Percentiles rank a stretch among this genome's conserved stretches.
These are phyloP conservation scores for Diogma glabrata DNA, from an alignment of 2,888 invertebrate genomes.

Conservation along the genomic window DNA sequence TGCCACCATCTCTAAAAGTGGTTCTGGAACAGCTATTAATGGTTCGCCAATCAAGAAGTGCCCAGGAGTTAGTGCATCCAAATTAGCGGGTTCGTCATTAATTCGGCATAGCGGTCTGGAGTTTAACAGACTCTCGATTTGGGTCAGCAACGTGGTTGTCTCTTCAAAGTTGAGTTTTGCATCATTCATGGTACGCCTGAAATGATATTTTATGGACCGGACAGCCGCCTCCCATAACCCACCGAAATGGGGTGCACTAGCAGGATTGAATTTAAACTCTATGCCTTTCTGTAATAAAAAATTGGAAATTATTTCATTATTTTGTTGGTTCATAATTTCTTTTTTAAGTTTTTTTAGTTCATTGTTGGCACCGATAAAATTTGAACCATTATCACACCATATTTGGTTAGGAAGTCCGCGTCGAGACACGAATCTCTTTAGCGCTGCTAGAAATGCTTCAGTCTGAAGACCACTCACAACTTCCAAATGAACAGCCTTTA, in stretches of 20 bases:
- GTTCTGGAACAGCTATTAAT: not conserved
- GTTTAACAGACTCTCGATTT: not conserved
- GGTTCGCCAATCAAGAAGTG: not conserved
- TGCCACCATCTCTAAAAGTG: not conserved
- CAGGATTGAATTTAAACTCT: not conserved
- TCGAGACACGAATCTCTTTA: not conserved
- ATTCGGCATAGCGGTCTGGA: not conserved
- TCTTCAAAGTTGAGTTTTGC: not conserved
- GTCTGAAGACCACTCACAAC: not conserved
- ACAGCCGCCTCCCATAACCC: not conserved
- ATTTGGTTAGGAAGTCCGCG: not conserved
- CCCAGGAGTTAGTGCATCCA: not conserved
- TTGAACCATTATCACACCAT: not conserved
- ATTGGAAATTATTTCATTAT: not conserved
- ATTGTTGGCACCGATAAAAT: not conserved
- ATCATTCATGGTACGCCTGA: not conserved
- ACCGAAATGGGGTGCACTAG: not conserved
- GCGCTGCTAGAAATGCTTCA: not conserved
- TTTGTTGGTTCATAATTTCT: not conserved
- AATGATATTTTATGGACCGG: not conserved
- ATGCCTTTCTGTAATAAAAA: not conserved
- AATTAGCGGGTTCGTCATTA: not conserved
- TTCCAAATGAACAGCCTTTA: not conserved
- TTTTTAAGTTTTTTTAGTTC: not conserved
- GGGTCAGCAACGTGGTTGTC: not conserved